Percentiles rank a stretch among this genome's conserved stretches.
Evolutionary conservation across 2,797 vertebrate species (phyloP).

Genomic region (Eulemur mongoz): DNA sequence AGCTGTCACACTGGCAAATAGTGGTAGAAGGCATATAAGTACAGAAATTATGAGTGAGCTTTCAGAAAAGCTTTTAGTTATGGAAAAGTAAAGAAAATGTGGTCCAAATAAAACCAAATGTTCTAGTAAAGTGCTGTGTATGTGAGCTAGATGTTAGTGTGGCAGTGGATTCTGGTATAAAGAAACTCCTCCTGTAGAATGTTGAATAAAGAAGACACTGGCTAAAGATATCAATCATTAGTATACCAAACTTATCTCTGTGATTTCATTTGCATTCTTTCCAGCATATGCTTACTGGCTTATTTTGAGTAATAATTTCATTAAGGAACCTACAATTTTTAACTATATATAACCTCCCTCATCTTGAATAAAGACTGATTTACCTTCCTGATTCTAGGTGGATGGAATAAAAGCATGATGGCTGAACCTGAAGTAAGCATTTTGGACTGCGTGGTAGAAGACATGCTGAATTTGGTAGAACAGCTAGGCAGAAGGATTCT

Average conservation of each 20-base stretch:
- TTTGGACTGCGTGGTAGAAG: neutral
- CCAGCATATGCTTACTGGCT: conserved; percentile 17
- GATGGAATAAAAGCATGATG: neutral
- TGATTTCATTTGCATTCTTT: conserved; percentile 54
- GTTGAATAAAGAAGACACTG: conserved; percentile 17
- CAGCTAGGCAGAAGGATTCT: neutral
- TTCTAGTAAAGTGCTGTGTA: conserved; percentile 8
- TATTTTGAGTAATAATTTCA: conserved; percentile 47
- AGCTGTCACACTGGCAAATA: neutral
- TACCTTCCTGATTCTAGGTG: neutral
- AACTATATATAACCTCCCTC: neutral
- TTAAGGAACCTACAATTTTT: neutral
- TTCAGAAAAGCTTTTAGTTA: neutral
- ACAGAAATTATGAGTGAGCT: neutral
- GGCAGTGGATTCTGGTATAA: conserved; percentile 1
- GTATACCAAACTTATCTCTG: conserved; percentile 20
- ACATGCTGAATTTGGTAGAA: neutral
- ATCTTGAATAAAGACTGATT: neutral
- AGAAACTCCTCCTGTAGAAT: neutral
- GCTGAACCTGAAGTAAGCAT: neutral
- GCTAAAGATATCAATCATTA: neutral
- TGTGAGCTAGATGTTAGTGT: neutral
- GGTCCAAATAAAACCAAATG: neutral
- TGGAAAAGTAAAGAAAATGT: conserved; percentile 32
- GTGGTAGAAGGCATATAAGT: neutral